Base-by-base conservation (phyloP, 2,888 invertebrate genomes). In the Gordius sp. region DNA sequence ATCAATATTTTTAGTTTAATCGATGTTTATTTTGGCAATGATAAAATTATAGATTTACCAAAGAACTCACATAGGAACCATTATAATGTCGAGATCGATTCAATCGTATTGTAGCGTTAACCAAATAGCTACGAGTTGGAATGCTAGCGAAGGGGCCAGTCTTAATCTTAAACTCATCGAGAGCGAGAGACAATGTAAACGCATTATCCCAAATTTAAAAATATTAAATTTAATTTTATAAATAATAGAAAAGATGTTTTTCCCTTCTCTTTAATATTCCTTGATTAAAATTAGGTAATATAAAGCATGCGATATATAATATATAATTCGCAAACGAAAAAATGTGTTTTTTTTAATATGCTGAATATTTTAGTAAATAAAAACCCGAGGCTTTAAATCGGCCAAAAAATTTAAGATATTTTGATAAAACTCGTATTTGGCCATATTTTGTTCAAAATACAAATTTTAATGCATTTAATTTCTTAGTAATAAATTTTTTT, bases 111-210 rank as follows among this genome's bases (percentile, higher is more conserved):
- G 91, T 66, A 80, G 82, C 65, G 72, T 84, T 23, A 78, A 78
- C 58, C 91, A 93, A 72, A 82, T 82, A 63, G 86, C 91, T 1
- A 78, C 78, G 1, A 85, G 85, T 53, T 81, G 77, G 75, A 81
- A 82, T 68, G 79, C 81, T 64, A 79, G 81, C 0, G 82, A 87
- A 67, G 91, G 91, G 57, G 82, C 84, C 54, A 87, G 89, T 60
- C 65, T 72, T 4, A 79, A 83, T 41, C 71, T 93, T 20, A 80
- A 82, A 65, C 80, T 91, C 77, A 78, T 79, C 62, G 91, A 85
- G 70, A 83, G 82, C 65, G 86, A 87, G 70, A 74, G 86, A 72
- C 82, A 85, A 71, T 77, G 86, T 78, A 71, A 75, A 76, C 72
- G 24, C 33, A 8, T 23, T 26, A n/a, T n/a, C n/a, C n/a, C n/a